Conservation (phyloP, 2,797 vertebrate species). For the Amblyopsis hoosieri region DNA sequence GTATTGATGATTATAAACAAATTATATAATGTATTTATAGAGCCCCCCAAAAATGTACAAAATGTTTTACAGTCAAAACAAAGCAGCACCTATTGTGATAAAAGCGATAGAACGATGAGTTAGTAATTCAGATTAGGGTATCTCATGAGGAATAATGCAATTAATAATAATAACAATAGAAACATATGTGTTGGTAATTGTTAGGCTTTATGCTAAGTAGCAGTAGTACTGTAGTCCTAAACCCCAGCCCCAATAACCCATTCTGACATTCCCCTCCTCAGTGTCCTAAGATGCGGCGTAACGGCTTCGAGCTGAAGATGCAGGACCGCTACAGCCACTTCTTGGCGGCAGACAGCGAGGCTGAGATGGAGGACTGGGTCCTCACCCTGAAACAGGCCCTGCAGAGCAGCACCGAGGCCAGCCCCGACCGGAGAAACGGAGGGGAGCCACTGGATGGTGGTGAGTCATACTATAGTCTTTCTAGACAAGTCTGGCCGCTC, state of each 20-base stretch:
- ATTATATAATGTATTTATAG: too few relatives aligned
- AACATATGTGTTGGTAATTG: too few relatives aligned
- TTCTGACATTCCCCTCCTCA: conserved; percentile 40
- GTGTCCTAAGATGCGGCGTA: conserved; percentile 93
- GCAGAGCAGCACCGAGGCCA: conserved; percentile 84
- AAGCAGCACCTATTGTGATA: too few relatives aligned
- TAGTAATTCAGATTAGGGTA: too few relatives aligned
- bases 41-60: too few relatives aligned
- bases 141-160: too few relatives aligned
- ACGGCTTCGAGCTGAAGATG: conserved; percentile 95
- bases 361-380: conserved; percentile 98
- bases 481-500: too few relatives aligned
- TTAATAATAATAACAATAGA: too few relatives aligned
- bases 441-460: conserved; percentile 82
- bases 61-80: too few relatives aligned
- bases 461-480: conserved; percentile 33
- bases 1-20: too few relatives aligned
- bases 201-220: too few relatives aligned
- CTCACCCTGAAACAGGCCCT: conserved; percentile 89
- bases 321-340: conserved; percentile 96
- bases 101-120: too few relatives aligned
- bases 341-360: conserved; percentile 92
- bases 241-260: neutral
- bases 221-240: neutral
- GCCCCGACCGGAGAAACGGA: conserved; percentile 86